Evolutionary conservation across 2,888 invertebrate genomes (phyloP), one percentile per base, ranked within the genome.

Genomic region (Metallyticus violacea): DNA sequence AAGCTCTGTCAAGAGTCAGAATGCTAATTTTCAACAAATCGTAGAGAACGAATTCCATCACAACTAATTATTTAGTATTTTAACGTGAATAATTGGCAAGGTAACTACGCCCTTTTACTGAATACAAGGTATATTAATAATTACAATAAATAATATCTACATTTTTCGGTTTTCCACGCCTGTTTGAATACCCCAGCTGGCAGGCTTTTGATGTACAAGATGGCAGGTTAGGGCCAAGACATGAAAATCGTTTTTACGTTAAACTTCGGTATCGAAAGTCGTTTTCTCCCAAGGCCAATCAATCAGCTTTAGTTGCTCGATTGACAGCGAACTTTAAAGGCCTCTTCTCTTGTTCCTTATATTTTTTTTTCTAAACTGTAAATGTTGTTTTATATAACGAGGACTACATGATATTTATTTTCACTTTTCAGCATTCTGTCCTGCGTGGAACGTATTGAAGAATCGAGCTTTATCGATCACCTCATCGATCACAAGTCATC

Each of bases 361-460:
- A 22, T 79, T 79, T 79, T 26, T 15, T 79, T 26, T 26, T 79
- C 22, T 26, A 26, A 4, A 22, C 25, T 25, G 81, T n/a, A 30
- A 81, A 30, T 81, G 9, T 7, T n/a, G 7, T 29, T 81, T 6
- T 81, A 81, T 30, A 29, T 81, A 81, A 79, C 22, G 28, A 81
- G 25, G 22, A 83, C 28, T 77, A 77, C 25, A 83, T 77, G 27
- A 28, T 83, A 83, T 83, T 83, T 83, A 83, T 77, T 22, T 83
- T 83, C 28, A 27, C 77, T 83, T 83, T 83, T 83, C 83, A 83
- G 83, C 77, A 27, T 7, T 77, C 83, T 29, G 25, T 83, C n/a
- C 77, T 77, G 83, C 83, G 76, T 83, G 83, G 83, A 82, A 82
- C 82, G 27, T 62, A 26, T 82, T 82, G 82, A 82, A 76, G 82